Percentiles rank a stretch among this genome's conserved stretches.
Evolutionary conservation across 92 coral and sea anemone species (phyloP).

Genomic region (Hydrozoanthus gracilis): DNA sequence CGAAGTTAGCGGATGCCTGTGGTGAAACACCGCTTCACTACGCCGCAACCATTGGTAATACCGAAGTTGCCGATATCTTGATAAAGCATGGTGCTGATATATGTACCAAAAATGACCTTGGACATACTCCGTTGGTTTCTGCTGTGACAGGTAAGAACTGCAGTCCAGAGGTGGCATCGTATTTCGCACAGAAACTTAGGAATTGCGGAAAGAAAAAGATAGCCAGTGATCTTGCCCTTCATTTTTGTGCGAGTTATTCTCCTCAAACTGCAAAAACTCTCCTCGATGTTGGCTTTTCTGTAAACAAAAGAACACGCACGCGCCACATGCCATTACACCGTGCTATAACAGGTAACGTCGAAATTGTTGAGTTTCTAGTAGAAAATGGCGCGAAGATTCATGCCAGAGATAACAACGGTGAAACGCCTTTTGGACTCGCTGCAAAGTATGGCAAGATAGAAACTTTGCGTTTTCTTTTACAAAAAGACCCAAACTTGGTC

Average conservation of each 20-base stretch:
- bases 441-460: conserved; percentile 8
- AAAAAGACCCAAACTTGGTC: background rate
- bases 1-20: background rate
- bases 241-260: background rate
- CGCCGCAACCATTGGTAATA: conserved; percentile 3
- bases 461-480: conserved; percentile 14
- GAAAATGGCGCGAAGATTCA: background rate
- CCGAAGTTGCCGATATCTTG: conserved; percentile 10
- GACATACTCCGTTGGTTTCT: background rate
- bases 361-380: background rate
- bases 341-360: conserved; percentile 9
- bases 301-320: background rate
- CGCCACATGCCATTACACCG: background rate
- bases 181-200: background rate
- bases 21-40: conserved; percentile 14
- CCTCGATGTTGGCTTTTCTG: conserved; percentile 1
- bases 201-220: background rate
- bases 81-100: conserved; percentile 30
- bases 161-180: background rate
- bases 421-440: background rate
- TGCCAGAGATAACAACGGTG: background rate
- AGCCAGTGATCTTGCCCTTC: background rate
- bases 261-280: too few species aligned
- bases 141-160: background rate
- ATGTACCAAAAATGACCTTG: background rate